Conservation (phyloP, 1,140 invertebrate genomes). For the Elymnias hypermnestra region DNA sequence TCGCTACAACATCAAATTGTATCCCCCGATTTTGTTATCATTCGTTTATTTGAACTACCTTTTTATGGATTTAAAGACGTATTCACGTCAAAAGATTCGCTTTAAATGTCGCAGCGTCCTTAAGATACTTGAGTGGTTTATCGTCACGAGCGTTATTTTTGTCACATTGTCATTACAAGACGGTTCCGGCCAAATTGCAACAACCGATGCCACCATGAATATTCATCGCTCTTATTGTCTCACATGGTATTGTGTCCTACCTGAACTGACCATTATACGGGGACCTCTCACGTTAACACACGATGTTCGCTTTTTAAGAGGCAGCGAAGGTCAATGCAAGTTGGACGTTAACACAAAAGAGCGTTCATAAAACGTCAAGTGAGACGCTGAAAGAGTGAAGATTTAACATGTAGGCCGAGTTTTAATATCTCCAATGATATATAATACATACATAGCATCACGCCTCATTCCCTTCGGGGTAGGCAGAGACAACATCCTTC, state of each 20-base stretch:
- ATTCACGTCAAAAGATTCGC: too few species aligned
- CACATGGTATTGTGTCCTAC: conserved; percentile 43
- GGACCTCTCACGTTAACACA: neutral
- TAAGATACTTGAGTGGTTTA: neutral
- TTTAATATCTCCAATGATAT: conserved; percentile 7
- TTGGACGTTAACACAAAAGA: conserved; percentile 44
- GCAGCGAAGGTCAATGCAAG: conserved; percentile 24
- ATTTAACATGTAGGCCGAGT: conserved; percentile 17
- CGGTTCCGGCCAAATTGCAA: conserved; percentile 55
- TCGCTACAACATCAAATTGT: too few species aligned
- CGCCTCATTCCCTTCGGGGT: too few species aligned
- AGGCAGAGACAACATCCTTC: too few species aligned
- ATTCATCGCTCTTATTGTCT: conserved; percentile 58
- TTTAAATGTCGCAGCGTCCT: neutral
- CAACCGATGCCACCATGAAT: conserved; percentile 48
- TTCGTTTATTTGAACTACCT: too few species aligned
- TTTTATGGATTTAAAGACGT: too few species aligned
- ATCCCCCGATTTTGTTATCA: too few species aligned
- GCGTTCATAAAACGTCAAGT: conserved; percentile 45
- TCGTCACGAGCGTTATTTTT: conserved; percentile 37
- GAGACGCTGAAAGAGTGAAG: conserved; percentile 32
- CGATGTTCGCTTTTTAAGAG: neutral
- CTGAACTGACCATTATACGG: conserved; percentile 9
- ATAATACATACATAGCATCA: too few species aligned
- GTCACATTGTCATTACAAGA: conserved; percentile 60